Evolutionary conservation across 2,797 vertebrate genomes (phyloP).

Genomic region (Lemur catta): DNA sequence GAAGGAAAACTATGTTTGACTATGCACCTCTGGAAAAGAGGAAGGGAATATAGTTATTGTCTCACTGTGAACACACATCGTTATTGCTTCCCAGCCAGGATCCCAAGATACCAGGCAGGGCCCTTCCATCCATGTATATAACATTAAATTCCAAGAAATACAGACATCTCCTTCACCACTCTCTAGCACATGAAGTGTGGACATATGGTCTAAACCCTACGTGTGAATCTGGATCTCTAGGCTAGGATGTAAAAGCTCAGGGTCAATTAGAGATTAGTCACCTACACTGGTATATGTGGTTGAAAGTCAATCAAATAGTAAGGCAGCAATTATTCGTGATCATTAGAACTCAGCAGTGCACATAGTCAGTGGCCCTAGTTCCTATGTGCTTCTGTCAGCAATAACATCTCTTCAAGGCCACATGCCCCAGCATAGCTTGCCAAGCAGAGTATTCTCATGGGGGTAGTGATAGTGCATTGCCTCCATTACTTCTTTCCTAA

Average conservation of each 20-base stretch:
- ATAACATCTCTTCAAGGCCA: neutral
- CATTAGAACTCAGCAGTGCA: neutral
- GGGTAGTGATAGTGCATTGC: neutral
- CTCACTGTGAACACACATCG: neutral
- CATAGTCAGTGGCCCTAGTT: rapidly evolving
- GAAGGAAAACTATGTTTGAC: neutral
- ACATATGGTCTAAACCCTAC: neutral
- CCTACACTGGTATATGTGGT: neutral
- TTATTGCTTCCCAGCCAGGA: neutral
- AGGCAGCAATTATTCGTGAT: neutral
- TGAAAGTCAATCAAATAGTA: neutral
- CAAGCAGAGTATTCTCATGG: neutral
- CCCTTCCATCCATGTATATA: neutral
- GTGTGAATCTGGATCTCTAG: neutral
- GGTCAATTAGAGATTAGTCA: neutral
- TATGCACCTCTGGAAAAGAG: neutral
- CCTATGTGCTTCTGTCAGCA: neutral
- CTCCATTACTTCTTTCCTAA: neutral
- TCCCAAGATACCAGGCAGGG: neutral
- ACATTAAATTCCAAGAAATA: neutral
- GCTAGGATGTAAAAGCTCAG: neutral
- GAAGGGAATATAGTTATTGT: neutral
- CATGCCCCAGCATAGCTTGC: neutral
- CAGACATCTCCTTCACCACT: neutral
- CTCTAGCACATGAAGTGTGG: neutral